These are phyloP conservation scores for Protonemura montana DNA, from an alignment of 2,888 invertebrate genomes.

Conservation along the genomic window DNA sequence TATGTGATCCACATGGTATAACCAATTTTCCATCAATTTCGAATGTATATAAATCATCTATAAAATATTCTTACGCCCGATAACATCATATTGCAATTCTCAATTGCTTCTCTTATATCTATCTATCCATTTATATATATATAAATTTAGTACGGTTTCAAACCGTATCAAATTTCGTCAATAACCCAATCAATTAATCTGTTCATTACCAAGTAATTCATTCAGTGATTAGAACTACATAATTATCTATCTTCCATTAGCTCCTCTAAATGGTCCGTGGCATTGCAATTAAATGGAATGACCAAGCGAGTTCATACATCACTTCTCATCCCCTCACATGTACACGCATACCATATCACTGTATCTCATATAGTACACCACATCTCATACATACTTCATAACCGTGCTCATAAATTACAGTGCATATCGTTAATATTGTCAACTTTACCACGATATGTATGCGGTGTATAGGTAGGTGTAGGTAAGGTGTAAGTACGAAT, in stretches of 20 bases:
- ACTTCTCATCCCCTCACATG: not conserved
- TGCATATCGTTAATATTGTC: not conserved
- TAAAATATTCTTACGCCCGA: too few relatives aligned
- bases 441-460: not conserved
- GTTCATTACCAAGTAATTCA: constrained; percentile 30
- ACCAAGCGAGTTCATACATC: not conserved
- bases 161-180: not conserved
- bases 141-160: too few relatives aligned
- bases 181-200: constrained; percentile 29
- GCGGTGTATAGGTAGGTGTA: not conserved
- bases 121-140: too few relatives aligned
- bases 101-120: not conserved
- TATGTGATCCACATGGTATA: too few relatives aligned
- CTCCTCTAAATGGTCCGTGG: constrained; percentile 31
- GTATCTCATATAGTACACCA: not conserved
- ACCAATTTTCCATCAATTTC: too few relatives aligned
- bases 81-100: not conserved
- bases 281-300: not conserved
- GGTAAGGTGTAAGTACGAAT: not conserved
- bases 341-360: not conserved
- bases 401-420: constrained; percentile 7
- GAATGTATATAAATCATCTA: too few relatives aligned
- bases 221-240: constrained; percentile 30
- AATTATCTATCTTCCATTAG: constrained; percentile 33
- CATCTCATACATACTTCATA: constrained; percentile 23